A percentile compares a stretch with the other conserved stretches of the same genome.
Evolutionary conservation across 2,113 vertebrate genomes (phyloP).

Genomic region (Mesoclemmys tuberculata): DNA sequence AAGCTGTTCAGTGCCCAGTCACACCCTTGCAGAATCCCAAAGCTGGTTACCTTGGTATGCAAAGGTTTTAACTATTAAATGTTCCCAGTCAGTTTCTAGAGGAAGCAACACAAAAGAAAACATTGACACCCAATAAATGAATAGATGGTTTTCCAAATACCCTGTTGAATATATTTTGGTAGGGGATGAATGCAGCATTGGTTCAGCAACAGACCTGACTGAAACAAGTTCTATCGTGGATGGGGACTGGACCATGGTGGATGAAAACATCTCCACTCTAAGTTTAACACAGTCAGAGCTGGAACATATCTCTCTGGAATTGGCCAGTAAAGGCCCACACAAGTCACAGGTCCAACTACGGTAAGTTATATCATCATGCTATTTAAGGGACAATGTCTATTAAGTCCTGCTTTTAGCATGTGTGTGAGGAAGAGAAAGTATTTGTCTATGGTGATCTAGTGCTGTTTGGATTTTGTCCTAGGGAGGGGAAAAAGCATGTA

Average conservation of each 20-base stretch:
- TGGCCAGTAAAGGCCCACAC: conserved; percentile 96
- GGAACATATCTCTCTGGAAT: conserved; percentile 96
- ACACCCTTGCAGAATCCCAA: background rate
- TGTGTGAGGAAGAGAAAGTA: background rate
- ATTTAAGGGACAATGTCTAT: background rate
- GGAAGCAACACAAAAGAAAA: conserved; percentile 1
- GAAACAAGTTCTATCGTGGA: conserved; percentile 98
- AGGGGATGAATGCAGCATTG: conserved; percentile 98
- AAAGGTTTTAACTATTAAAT: background rate
- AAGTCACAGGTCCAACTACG: conserved; percentile 97
- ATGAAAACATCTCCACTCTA: conserved; percentile 92
- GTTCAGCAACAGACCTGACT: conserved; percentile 96
- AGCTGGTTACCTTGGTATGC: background rate
- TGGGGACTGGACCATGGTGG: conserved; percentile 97
- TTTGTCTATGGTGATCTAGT: background rate
- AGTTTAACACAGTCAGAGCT: conserved; percentile 94
- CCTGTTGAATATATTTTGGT: conserved; percentile 37
- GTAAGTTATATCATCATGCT: conserved; percentile 75
- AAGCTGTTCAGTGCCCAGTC: background rate
- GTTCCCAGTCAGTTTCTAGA: background rate
- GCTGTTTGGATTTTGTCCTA: background rate
- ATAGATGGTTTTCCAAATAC: conserved; percentile 24
- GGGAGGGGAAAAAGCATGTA: background rate
- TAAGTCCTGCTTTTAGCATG: background rate
- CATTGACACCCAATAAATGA: conserved; percentile 12